Evolutionary conservation across 2,888 invertebrate genomes (phyloP).

Genomic region (Maniola hyperantus): DNA sequence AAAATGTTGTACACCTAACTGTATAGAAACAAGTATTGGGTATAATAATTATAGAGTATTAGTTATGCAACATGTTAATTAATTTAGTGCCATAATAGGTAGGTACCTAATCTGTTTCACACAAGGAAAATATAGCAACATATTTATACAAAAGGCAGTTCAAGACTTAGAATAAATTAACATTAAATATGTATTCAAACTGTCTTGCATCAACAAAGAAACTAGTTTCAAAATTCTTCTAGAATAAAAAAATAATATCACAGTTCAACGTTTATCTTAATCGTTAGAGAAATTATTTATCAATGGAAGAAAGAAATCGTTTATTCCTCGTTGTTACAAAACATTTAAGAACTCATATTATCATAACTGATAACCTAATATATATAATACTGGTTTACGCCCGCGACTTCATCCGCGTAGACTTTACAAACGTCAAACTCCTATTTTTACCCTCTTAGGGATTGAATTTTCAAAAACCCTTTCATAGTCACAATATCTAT

Average conservation of each 20-base stretch:
- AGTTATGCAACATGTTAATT: neutral
- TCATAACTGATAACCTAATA: neutral
- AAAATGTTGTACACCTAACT: too few relatives aligned
- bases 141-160: neutral
- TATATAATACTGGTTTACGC: too few relatives aligned
- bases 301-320: neutral
- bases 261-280: neutral
- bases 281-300: too few relatives aligned
- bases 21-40: too few relatives aligned
- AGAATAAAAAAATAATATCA: neutral
- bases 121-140: neutral
- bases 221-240: neutral
- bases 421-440: too few relatives aligned
- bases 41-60: too few relatives aligned
- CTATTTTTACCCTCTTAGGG: too few relatives aligned
- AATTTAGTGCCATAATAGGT: neutral
- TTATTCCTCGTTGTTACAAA: neutral
- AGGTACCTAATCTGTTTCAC: neutral
- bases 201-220: neutral
- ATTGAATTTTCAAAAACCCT: too few relatives aligned
- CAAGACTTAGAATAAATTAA: neutral
- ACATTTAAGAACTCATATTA: neutral
- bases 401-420: too few relatives aligned
- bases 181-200: neutral
- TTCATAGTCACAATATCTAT: too few relatives aligned